These are phyloP conservation scores for Taenaris catops DNA, from an alignment of 2,888 invertebrate species.

Conservation along the genomic window DNA sequence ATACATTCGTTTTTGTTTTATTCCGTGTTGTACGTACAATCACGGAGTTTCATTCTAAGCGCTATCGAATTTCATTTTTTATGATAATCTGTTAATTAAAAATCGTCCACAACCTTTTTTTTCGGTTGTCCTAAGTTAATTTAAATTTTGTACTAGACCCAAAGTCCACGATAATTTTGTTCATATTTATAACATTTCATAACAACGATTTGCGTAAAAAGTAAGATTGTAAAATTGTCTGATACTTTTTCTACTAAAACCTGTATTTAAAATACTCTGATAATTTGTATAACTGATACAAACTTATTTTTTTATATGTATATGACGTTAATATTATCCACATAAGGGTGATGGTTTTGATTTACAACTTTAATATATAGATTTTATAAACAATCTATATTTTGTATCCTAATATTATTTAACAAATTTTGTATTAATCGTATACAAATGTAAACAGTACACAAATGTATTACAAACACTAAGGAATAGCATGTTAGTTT, in stretches of 20 bases:
- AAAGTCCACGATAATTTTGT: no score
- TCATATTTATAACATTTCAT: no score
- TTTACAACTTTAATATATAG: conserved; percentile 6
- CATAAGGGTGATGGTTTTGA: conserved; percentile 11
- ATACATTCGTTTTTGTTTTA: no score
- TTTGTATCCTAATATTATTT: conserved; percentile 18
- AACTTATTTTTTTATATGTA: conserved; percentile 20
- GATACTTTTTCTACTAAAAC: conserved; percentile 3
- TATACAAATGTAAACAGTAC: conserved; percentile 13
- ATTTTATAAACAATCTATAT: conserved; percentile 18
- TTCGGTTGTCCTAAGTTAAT: no score
- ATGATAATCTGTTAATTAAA: no score
- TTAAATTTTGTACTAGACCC: no score
- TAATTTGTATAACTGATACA: conserved; percentile 7
- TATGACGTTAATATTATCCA: conserved; percentile 11
- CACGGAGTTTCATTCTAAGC: no score
- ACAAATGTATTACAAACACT: conserved; percentile 18
- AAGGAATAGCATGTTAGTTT: conserved; percentile 21
- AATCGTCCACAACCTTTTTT: no score
- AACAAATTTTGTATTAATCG: conserved; percentile 14
- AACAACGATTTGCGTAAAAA: conserved; percentile 5
- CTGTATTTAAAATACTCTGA: conserved; percentile 7
- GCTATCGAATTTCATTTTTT: no score
- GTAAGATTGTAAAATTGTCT: no score
- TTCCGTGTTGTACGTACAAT: no score